phyloP scores from a whole-genome alignment of 2,797 vertebrate genomes.

The Channallabes apus region DNA sequence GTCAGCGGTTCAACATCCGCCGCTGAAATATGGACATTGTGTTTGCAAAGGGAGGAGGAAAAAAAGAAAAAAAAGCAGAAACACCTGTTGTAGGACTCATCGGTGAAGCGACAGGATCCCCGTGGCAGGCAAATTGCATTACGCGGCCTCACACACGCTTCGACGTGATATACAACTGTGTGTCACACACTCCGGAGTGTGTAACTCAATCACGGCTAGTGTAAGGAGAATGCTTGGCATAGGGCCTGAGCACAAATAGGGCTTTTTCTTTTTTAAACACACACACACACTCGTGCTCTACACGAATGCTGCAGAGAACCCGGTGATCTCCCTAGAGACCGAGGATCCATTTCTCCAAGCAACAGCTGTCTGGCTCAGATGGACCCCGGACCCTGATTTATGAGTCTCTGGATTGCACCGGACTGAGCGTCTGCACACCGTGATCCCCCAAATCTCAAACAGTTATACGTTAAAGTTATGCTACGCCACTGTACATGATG shows the following conservation, averaged over 20 bases:
- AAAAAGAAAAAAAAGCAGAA: conserved; percentile 47
- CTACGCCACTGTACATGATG: background rate
- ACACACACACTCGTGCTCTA: conserved; percentile 55
- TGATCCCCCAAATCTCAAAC: background rate
- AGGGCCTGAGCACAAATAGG: conserved; percentile 71
- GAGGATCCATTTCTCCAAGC: conserved; percentile 66
- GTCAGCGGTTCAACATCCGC: conserved; percentile 36
- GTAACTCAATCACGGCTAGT: conserved; percentile 76
- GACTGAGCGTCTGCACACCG: conserved; percentile 13
- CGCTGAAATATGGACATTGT: conserved; percentile 47
- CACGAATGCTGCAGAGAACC: conserved; percentile 57
- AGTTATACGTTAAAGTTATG: background rate
- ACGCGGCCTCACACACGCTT: conserved; percentile 72
- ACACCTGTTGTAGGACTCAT: conserved; percentile 74
- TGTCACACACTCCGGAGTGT: conserved; percentile 62
- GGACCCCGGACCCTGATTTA: conserved; percentile 43
- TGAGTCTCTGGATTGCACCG: conserved; percentile 10
- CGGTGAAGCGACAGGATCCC: conserved; percentile 38
- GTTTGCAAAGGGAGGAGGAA: background rate
- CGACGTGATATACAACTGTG: conserved; percentile 70
- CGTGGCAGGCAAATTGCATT: conserved; percentile 66
- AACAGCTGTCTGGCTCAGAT: conserved; percentile 52
- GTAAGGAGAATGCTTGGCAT: conserved; percentile 76
- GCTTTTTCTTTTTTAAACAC: conserved; percentile 51
- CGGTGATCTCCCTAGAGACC: conserved; percentile 58